Percentiles rank a stretch among this genome's conserved stretches.
Conservation (phyloP, 2,797 vertebrate genomes). For the Syngnathus acus region DNA sequence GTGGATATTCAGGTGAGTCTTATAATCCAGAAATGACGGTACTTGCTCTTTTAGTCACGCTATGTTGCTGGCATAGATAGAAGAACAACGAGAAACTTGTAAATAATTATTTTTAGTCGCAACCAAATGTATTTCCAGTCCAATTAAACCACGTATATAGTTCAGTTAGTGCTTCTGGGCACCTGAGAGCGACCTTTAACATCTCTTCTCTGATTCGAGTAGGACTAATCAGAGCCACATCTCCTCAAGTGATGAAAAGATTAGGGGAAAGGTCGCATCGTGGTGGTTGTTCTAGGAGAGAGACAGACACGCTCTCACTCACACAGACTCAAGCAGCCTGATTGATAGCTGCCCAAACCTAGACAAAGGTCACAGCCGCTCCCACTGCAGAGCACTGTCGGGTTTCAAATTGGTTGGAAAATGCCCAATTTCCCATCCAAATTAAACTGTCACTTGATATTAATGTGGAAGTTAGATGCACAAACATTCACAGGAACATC, state of each 20-base stretch:
- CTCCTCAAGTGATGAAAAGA: too few species aligned
- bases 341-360: conserved; percentile 19
- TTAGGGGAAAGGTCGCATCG: too few species aligned
- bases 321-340: neutral
- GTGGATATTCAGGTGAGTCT: conserved; percentile 1
- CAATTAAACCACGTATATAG: neutral
- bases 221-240: too few species aligned
- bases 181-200: neutral
- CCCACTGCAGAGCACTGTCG: conserved; percentile 31
- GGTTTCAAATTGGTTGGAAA: conserved; percentile 56
- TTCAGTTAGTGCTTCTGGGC: neutral
- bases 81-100: too few species aligned
- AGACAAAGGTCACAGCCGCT: conserved; percentile 49
- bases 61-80: too few species aligned
- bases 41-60: too few species aligned
- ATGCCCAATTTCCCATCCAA: conserved; percentile 68
- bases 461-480: conserved; percentile 61
- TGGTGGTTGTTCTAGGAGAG: neutral
- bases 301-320: conserved; percentile 3
- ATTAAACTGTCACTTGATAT: conserved; percentile 79
- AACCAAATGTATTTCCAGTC: neutral
- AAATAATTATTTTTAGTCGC: too few species aligned
- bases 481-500: conserved; percentile 21
- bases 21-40: too few species aligned
- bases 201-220: too few species aligned